These are phyloP conservation scores for Petrocephalus schoutedeni DNA, from an alignment of 2,797 vertebrate genomes.

Conservation along the genomic window DNA sequence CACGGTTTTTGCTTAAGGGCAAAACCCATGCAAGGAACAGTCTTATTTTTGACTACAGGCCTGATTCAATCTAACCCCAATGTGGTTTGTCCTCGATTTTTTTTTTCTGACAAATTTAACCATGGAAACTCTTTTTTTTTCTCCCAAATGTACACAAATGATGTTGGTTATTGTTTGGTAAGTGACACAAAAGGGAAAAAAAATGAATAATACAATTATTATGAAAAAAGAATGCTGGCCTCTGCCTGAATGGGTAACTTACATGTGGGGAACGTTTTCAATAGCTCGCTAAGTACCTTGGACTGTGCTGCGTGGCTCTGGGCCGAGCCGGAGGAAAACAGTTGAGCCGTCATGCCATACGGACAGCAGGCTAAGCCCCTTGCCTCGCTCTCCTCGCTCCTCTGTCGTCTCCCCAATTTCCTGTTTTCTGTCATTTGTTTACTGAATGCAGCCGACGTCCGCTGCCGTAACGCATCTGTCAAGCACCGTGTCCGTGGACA, in stretches of 20 bases:
- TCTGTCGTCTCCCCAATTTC: conserved; percentile 27
- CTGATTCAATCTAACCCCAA: conserved; percentile 21
- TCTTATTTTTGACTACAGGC: conserved; percentile 22
- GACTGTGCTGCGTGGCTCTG: conserved; percentile 25
- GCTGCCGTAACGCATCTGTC: neutral
- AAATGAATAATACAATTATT: neutral
- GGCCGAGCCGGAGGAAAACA: conserved; percentile 44
- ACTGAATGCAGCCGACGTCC: neutral
- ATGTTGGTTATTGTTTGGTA: neutral
- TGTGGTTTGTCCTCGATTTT: conserved; percentile 21
- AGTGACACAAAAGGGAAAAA: neutral
- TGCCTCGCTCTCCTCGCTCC: conserved; percentile 41
- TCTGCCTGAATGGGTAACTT: neutral
- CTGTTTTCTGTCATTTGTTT: conserved; percentile 29
- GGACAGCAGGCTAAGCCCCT: conserved; percentile 50
- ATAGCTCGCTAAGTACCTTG: conserved; percentile 15
- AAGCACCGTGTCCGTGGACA: neutral
- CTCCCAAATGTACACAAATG: conserved; percentile 4
- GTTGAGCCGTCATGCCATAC: conserved; percentile 35
- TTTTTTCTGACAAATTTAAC: conserved; percentile 17
- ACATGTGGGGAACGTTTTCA: neutral
- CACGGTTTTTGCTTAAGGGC: neutral
- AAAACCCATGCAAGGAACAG: conserved; percentile 7
- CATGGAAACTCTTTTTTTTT: conserved; percentile 5
- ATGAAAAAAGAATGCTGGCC: neutral